Conservation (phyloP, 2,888 invertebrate species). For the Diplolepis rosae region DNA sequence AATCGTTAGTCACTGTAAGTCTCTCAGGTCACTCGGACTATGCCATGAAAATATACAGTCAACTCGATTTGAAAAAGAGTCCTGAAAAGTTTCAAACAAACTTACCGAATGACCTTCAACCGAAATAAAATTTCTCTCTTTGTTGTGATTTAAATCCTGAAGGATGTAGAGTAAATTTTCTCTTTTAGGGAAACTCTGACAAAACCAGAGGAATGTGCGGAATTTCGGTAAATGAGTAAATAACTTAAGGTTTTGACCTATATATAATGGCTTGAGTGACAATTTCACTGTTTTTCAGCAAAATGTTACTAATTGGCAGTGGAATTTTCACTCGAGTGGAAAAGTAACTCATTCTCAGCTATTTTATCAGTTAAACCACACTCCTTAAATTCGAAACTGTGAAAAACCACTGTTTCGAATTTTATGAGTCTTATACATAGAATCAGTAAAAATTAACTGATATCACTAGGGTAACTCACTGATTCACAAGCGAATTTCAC, state of each 20-base stretch:
- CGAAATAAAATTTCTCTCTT: background rate
- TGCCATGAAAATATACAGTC: constrained; percentile 32
- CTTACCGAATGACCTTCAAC: constrained; percentile 46
- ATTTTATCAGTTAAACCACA: too few species aligned
- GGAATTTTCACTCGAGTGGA: too few species aligned
- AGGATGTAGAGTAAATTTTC: background rate
- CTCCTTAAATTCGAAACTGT: too few species aligned
- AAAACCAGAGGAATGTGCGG: background rate
- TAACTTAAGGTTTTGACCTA: background rate
- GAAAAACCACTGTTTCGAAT: too few species aligned
- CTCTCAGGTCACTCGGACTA: constrained; percentile 61
- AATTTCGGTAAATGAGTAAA: background rate
- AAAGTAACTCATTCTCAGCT: too few species aligned
- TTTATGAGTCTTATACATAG: too few species aligned
- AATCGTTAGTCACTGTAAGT: constrained; percentile 64
- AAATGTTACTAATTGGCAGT: background rate
- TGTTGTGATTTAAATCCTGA: background rate
- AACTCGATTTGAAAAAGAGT: constrained; percentile 40
- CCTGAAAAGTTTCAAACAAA: constrained; percentile 48
- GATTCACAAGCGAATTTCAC: too few species aligned
- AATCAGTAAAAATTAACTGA: too few species aligned
- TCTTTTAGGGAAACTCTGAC: background rate
- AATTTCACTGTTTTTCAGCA: too few species aligned
- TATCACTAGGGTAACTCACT: too few species aligned
- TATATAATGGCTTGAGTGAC: too few species aligned